Evolutionary conservation across 2,113 vertebrate genomes (phyloP).

Genomic region (Trinectes maculatus): DNA sequence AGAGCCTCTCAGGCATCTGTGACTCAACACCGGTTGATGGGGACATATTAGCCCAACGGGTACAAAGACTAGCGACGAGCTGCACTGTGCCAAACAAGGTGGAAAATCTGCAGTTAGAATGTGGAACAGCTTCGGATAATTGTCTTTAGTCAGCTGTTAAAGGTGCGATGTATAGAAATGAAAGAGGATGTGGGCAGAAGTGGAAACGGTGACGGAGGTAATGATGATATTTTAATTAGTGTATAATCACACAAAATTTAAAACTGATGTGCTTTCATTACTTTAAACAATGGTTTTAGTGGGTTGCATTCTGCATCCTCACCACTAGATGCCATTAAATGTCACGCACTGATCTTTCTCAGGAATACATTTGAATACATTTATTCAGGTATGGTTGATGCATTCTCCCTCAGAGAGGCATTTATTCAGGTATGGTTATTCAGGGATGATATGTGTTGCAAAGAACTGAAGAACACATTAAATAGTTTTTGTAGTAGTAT

Average conservation of each 20-base stretch:
- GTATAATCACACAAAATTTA: background rate
- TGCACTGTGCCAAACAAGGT: slow-evolving; percentile 23
- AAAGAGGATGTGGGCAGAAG: background rate
- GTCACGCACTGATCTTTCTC: background rate
- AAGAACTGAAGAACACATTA: no score
- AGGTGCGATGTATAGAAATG: background rate
- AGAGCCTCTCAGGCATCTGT: slow-evolving; percentile 50
- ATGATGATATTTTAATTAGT: background rate
- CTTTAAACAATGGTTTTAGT: no score
- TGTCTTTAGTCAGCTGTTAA: background rate
- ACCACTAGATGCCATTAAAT: background rate
- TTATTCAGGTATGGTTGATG: no score
- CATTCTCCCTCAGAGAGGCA: no score
- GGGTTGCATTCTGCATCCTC: background rate
- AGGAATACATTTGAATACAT: no score
- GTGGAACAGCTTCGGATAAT: background rate
- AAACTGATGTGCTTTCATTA: background rate
- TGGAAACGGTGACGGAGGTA: background rate
- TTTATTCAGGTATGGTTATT: no score
- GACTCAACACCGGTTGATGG: slow-evolving; percentile 59
- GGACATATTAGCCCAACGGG: slow-evolving; percentile 59
- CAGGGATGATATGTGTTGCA: background rate
- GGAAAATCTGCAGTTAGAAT: slow-evolving; percentile 9
- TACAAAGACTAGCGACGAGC: slow-evolving; percentile 34
- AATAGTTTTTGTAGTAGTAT: no score